A percentile compares a stretch with the other conserved stretches of the same genome.
Conservation (phyloP, 2,797 vertebrate species). For the Cirrhinus mrigala region DNA sequence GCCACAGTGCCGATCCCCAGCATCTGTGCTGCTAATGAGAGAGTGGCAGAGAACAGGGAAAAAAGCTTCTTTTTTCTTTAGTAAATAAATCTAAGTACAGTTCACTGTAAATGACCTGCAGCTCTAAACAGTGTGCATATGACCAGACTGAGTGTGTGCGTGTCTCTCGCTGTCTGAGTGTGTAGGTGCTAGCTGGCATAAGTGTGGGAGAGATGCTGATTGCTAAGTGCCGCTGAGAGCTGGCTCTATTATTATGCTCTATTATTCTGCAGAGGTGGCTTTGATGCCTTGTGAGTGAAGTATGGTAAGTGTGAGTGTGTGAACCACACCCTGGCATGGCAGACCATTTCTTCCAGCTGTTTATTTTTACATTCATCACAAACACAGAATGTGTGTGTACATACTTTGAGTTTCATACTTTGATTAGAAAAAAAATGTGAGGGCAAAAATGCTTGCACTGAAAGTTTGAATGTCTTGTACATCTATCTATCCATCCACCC, state of each 20-base stretch:
- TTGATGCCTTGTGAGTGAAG: conserved; percentile 33
- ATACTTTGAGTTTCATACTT: no score
- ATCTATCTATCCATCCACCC: neutral
- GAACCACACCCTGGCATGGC: conserved; percentile 14
- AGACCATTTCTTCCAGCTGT: neutral
- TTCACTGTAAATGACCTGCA: conserved; percentile 9
- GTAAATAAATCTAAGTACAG: conserved; percentile 25
- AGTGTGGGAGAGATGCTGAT: conserved; percentile 45
- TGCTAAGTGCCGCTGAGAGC: conserved; percentile 46
- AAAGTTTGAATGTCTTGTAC: neutral
- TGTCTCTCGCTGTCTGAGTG: conserved; percentile 4
- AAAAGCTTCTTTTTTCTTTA: neutral
- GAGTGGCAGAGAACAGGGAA: neutral
- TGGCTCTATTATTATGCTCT: conserved; percentile 35
- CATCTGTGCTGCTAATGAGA: conserved; percentile 6
- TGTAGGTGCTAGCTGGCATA: conserved; percentile 33
- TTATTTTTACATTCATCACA: conserved; percentile 32
- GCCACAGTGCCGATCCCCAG: neutral
- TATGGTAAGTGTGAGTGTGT: conserved; percentile 26
- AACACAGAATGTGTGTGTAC: neutral
- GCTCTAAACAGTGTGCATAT: conserved; percentile 16
- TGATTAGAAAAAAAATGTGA: no score
- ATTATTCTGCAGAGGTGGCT: conserved; percentile 44
- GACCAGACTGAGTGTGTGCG: neutral
- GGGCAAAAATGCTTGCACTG: neutral